Base-by-base conservation (phyloP, 1,140 invertebrate species). In the Cecropterus lyciades region DNA sequence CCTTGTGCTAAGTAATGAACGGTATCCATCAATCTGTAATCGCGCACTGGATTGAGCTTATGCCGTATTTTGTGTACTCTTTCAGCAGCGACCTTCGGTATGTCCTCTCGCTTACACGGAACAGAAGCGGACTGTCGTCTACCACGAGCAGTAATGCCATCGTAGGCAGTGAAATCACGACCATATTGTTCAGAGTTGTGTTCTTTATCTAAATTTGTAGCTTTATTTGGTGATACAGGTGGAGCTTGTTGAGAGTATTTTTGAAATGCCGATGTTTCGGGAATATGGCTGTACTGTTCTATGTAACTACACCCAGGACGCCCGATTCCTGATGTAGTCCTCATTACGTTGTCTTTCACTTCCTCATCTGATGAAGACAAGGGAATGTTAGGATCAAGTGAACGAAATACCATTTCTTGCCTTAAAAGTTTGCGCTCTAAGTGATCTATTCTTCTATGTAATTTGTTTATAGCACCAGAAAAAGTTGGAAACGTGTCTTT, bases 1-100 rank as follows among this genome's bases (percentile, higher is more conserved):
- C 89, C 88, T 77, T 92, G 89, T 51, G 89, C 89, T 55, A 92
- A 79, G 65, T 91, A 92, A 72, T 92, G 89, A 9, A 92, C 87
- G 10, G 89, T 92, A 60, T 92, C 89, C 89, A 92, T 92, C 5
- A 92, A 72, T 10, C 87, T 76, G 60, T 90, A 92, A 67, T 92
- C 87, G 9, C 88, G 77, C 0, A 92, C 85, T 5, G 89, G 86
- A 70, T 92, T 92, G 1, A 90, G 76, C 67, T 89, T 91, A 20
- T 92, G 85, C 10, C 87, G 77, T 56, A 91, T 91, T 69, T 87
- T 91, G 59, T 89, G 82, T 9, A 87, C 85, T 77, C 86, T 81
- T 55, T 91, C 88, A 10, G 87, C 84, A 15, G 85, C 88, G 53
- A 85, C 64, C 78, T 82, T 86, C 1, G 82, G 80, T 10, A 82